Evolutionary conservation across 2,797 vertebrate genomes (phyloP).

Genomic region (Sebastes iracundus): DNA sequence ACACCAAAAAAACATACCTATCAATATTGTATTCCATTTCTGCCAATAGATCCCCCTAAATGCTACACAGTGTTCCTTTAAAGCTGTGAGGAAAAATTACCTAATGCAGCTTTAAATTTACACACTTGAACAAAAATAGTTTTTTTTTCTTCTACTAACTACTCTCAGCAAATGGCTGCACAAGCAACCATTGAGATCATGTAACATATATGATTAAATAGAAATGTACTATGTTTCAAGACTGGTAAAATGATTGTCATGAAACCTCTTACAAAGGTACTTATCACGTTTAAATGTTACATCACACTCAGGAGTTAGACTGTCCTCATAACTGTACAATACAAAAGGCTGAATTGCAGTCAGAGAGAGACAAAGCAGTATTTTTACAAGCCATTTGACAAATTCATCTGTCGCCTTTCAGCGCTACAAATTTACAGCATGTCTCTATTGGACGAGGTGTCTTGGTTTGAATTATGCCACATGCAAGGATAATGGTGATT

Average conservation of each 20-base stretch:
- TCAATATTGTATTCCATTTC: too few relatives aligned
- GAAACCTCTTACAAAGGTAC: neutral
- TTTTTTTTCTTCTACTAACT: neutral
- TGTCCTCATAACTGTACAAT: neutral
- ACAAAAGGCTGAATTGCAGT: neutral
- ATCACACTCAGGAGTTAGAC: neutral
- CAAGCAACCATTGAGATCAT: neutral
- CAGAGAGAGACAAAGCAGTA: neutral
- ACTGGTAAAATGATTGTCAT: neutral
- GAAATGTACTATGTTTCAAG: neutral
- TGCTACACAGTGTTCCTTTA: too few relatives aligned
- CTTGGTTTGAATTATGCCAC: conserved; percentile 47
- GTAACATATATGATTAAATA: neutral
- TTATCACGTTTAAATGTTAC: neutral
- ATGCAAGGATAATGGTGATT: conserved; percentile 47
- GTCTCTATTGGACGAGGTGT: conserved; percentile 14
- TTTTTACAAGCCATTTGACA: conserved; percentile 22
- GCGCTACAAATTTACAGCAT: conserved; percentile 1
- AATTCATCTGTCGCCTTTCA: conserved; percentile 26
- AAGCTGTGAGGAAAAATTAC: neutral
- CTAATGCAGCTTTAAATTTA: neutral
- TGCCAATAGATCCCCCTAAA: too few relatives aligned
- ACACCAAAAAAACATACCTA: too few relatives aligned
- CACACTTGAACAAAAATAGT: neutral
- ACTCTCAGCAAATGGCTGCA: neutral